Percentiles rank a stretch among this genome's conserved stretches.
These are phyloP conservation scores for Salminus brasiliensis DNA, from an alignment of 2,113 vertebrate species.

Conservation along the genomic window DNA sequence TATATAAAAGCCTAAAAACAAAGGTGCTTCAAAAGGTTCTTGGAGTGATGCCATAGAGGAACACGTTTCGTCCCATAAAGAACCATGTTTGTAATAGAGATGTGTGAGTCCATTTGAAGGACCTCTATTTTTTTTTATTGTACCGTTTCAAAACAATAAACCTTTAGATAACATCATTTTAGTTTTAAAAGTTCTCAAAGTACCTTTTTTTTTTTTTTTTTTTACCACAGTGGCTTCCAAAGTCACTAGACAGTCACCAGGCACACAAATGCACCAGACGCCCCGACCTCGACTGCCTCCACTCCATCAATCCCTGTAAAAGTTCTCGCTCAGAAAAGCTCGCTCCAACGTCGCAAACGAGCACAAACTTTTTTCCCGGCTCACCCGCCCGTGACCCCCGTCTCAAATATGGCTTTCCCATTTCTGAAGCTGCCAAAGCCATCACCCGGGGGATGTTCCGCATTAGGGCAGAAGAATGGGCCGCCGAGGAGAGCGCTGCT, in stretches of 20 bases:
- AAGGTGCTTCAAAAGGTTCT: no score
- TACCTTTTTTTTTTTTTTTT: no score
- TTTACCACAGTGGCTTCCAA: not conserved
- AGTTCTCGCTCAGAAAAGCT: slow-evolving; percentile 59
- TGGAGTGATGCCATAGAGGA: no score
- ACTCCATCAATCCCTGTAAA: slow-evolving; percentile 48
- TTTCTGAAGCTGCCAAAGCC: slow-evolving; percentile 80
- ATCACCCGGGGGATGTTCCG: slow-evolving; percentile 82
- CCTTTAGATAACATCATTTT: not conserved
- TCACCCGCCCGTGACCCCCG: slow-evolving; percentile 78
- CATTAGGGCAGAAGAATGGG: slow-evolving; percentile 79
- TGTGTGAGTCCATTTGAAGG: no score
- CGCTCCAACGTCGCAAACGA: slow-evolving; percentile 27
- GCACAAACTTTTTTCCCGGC: slow-evolving; percentile 54
- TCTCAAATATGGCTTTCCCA: slow-evolving; percentile 78
- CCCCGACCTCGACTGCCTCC: not conserved
- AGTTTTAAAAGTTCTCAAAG: no score
- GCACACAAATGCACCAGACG: not conserved
- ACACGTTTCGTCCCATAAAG: no score
- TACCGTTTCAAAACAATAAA: no score
- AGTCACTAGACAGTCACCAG: not conserved
- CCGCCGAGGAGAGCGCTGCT: slow-evolving; percentile 73
- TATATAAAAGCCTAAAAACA: no score
- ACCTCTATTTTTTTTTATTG: no score
- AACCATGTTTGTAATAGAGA: no score